Evolutionary conservation across 1,140 invertebrate species (phyloP).

Genomic region (Ostrea edulis): DNA sequence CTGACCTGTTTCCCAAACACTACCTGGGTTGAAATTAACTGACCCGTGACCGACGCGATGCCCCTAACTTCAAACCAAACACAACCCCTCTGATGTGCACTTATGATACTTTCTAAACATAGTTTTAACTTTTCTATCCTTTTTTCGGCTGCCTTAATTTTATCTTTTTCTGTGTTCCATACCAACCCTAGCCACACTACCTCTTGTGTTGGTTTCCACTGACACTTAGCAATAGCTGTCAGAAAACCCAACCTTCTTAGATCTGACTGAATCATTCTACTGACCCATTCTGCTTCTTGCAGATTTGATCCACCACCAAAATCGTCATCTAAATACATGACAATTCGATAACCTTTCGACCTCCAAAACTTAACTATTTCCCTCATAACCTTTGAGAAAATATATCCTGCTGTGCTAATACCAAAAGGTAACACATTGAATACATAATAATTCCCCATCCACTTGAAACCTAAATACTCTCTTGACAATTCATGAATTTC

Average conservation of each 20-base stretch:
- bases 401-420: too few relatives aligned
- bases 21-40: not conserved
- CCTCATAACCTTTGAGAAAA: too few relatives aligned
- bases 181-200: conserved; percentile 47
- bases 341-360: not conserved
- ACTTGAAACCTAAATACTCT: conserved; percentile 53
- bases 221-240: conserved; percentile 45
- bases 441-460: not conserved
- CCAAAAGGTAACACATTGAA: too few relatives aligned
- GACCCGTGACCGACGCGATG: not conserved
- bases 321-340: conserved; percentile 52
- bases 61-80: not conserved
- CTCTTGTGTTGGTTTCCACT: conserved; percentile 39
- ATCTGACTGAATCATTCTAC: not conserved
- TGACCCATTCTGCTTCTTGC: too few relatives aligned
- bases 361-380: conserved; percentile 32
- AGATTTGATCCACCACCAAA: not conserved
- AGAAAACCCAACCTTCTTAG: conserved; percentile 44
- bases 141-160: not conserved
- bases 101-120: not conserved
- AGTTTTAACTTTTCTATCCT: conserved; percentile 39
- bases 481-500: conserved; percentile 42
- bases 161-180: conserved; percentile 41
- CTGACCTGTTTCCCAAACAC: not conserved
- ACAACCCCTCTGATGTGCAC: not conserved